These are phyloP conservation scores for Ypsolopha sequella DNA, from an alignment of 2,888 invertebrate species.

Conservation along the genomic window DNA sequence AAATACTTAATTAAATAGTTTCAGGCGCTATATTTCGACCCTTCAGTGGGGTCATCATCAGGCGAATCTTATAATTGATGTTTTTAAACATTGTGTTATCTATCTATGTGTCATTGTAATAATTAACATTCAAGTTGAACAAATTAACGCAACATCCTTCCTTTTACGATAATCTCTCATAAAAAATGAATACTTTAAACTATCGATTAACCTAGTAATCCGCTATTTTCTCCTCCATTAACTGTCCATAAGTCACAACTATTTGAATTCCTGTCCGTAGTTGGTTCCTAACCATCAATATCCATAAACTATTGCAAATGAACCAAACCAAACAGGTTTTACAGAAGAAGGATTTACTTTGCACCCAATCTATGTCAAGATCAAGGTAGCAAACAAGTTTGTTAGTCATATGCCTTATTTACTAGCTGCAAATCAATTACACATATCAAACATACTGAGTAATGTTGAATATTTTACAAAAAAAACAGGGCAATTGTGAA, in stretches of 20 bases:
- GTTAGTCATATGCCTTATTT: conserved; percentile 25
- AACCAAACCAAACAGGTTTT: conserved; percentile 43
- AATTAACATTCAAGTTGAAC: no score
- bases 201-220: no score
- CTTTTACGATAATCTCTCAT: no score
- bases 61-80: no score
- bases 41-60: no score
- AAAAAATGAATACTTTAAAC: no score
- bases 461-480: background rate
- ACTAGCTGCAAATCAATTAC: background rate
- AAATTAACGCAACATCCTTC: no score
- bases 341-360: conserved; percentile 48
- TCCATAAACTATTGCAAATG: conserved; percentile 21
- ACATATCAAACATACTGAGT: background rate
- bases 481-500: background rate
- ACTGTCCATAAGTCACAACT: background rate
- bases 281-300: background rate
- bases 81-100: no score
- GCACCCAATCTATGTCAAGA: conserved; percentile 58
- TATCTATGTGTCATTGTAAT: no score
- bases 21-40: no score
- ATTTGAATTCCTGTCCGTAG: background rate
- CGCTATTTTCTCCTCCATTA: background rate
- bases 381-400: conserved; percentile 55
- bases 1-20: no score